phyloP scores from a whole-genome alignment of 92 coral and sea anemone genomes.

The Meandrina meandrites region DNA sequence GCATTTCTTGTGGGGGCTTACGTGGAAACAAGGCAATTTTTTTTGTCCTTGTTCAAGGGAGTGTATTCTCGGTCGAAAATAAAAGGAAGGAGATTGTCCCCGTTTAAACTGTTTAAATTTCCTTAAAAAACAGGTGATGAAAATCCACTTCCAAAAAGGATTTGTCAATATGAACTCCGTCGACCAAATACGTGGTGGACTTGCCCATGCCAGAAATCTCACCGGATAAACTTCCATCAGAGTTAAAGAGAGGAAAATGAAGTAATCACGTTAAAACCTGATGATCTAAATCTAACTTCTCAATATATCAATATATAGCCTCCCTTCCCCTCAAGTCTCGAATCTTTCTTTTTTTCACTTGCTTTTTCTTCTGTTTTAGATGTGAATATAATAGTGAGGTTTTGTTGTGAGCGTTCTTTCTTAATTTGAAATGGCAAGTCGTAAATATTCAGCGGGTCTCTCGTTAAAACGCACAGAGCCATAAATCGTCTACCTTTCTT shows the following conservation, averaged over 20 bases:
- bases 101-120: background rate
- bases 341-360: too few species aligned
- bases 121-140: background rate
- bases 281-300: too few species aligned
- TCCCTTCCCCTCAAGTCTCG: too few species aligned
- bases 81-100: background rate
- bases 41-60: background rate
- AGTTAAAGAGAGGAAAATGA: background rate
- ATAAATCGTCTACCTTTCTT: too few species aligned
- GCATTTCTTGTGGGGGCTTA: background rate
- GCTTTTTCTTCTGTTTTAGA: too few species aligned
- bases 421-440: too few species aligned
- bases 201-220: background rate
- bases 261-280: background rate
- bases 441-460: too few species aligned
- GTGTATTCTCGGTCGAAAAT: background rate
- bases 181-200: background rate
- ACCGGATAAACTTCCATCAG: background rate
- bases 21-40: background rate
- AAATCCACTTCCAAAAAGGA: background rate
- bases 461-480: too few species aligned
- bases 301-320: too few species aligned
- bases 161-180: background rate
- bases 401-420: too few species aligned
- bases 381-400: too few species aligned